Base-by-base conservation (phyloP, 2,797 vertebrate species). In the Eupleurogrammus muticus region DNA sequence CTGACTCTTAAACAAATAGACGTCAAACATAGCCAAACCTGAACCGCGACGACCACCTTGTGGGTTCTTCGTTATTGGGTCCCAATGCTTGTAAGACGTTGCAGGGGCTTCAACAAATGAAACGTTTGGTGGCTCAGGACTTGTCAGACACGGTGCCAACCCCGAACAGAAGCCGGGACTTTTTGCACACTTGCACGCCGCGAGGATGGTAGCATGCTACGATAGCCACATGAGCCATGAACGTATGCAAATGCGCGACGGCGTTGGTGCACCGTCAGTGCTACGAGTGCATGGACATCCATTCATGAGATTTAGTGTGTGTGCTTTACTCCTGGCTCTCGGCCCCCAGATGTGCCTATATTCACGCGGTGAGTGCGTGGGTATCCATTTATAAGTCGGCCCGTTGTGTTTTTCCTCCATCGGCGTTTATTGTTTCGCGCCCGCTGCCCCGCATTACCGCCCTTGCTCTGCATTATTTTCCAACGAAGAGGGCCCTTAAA, bases 401-500 rank as follows among this genome's bases (percentile, higher is more conserved):
- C 61, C 38, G n/a, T 79, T 73, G 55, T 72, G 74, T 81, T 70
- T 79, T 66, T 73, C 3, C 65, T 56, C 19, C 47, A 28, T 80
- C 63, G 62, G 52, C 56, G 58, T 81, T 81, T 84, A 70, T 83
- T 79, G 73, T 85, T 79, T 79, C 61, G 58, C 42, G 82, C 72
- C 74, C 60, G 82, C 80, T 77, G 69, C 61, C 61, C 56, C 7
- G 65, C 67, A 73, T 83, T 85, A 81, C 70, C 3, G 57, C 72
- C 48, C 67, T 72, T 47, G 70, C 70, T 63, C 69, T 69, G 74
- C 73, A 80, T 80, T 81, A 80, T 85, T 82, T 82, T 80, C 85
- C 74, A 84, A n/a, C 85, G 85, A 87, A 86, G 70, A 78, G 66
- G 1, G 74, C 55, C 56, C 49, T 84, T 88, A 90, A 88, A 87